A percentile compares a stretch with the other conserved stretches of the same genome.
Conservation (phyloP, 2,113 vertebrate species). For the Pipa parva region DNA sequence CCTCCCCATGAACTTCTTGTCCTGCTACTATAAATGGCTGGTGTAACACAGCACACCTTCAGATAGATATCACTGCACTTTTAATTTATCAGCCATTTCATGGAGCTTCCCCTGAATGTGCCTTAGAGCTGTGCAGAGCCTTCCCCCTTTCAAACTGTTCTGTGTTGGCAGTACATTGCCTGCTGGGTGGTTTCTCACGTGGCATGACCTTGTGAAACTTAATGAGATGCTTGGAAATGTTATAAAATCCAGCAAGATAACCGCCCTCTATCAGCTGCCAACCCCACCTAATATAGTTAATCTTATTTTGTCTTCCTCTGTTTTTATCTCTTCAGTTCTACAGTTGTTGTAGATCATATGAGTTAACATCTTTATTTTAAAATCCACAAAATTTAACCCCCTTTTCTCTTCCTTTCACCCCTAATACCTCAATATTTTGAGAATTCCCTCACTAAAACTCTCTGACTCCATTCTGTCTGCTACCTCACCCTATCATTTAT, state of each 20-base stretch:
- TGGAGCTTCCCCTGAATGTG: not conserved
- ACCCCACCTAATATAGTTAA: not conserved
- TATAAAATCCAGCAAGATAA: constrained; percentile 35
- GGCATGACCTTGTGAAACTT: constrained; percentile 36
- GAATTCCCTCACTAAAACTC: no score
- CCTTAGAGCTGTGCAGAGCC: not conserved
- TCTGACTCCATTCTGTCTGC: no score
- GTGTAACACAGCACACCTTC: not conserved
- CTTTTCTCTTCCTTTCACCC: no score
- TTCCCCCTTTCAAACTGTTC: not conserved
- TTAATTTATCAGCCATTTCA: no score
- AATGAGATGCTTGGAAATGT: constrained; percentile 30
- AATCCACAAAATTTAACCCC: no score
- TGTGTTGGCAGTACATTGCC: not conserved
- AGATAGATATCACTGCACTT: not conserved
- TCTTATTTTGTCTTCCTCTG: not conserved
- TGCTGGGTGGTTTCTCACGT: constrained; percentile 18
- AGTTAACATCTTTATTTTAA: no score
- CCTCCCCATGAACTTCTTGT: not conserved
- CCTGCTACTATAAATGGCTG: not conserved
- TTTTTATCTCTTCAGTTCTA: not conserved
- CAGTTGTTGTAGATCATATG: no score
- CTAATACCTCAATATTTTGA: no score
- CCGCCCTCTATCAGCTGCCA: constrained; percentile 9
- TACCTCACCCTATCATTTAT: no score